A percentile compares a stretch with the other conserved stretches of the same genome.
Evolutionary conservation across 1,140 invertebrate genomes (phyloP).

Genomic region (Maniola jurtina): DNA sequence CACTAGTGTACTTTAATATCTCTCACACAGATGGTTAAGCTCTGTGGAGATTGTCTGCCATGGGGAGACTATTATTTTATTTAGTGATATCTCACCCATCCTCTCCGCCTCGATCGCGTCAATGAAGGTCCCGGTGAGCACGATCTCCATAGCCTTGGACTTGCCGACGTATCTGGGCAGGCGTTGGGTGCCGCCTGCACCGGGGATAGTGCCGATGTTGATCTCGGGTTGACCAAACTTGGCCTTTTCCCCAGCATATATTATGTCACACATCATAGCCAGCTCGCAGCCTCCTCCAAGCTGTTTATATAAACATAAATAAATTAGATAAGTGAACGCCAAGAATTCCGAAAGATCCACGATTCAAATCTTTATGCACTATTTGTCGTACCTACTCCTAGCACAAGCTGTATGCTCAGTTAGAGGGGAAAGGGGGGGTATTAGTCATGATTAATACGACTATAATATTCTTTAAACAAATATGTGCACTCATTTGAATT

Average conservation of each 20-base stretch:
- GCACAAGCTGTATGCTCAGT: no score
- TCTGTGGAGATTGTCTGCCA: no score
- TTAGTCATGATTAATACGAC: no score
- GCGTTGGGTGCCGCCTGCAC: conserved; percentile 98
- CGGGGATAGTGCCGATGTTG: conserved; percentile 97
- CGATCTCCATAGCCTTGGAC: conserved; percentile 99
- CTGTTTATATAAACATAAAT: conserved; percentile 60
- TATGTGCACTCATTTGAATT: no score
- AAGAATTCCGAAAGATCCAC: no score
- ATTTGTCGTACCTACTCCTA: no score
- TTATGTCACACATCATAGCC: conserved; percentile 99
- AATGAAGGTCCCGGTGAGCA: conserved; percentile 95
- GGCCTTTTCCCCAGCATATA: conserved; percentile 98
- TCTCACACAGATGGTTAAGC: no score
- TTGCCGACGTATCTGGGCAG: conserved; percentile 94
- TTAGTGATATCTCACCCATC: conserved; percentile 79
- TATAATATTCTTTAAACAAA: no score
- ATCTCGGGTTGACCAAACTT: conserved; percentile 99
- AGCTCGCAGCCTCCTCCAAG: conserved; percentile 98
- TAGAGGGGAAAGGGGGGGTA: no score
- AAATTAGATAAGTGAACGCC: not conserved
- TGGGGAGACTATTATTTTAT: no score
- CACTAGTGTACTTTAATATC: no score
- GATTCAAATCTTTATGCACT: no score
- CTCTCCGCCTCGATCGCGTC: conserved; percentile 94